Percentiles rank a stretch among this genome's conserved stretches.
Conservation (phyloP, 2,113 vertebrate genomes). For the Zapus hudsonius region DNA sequence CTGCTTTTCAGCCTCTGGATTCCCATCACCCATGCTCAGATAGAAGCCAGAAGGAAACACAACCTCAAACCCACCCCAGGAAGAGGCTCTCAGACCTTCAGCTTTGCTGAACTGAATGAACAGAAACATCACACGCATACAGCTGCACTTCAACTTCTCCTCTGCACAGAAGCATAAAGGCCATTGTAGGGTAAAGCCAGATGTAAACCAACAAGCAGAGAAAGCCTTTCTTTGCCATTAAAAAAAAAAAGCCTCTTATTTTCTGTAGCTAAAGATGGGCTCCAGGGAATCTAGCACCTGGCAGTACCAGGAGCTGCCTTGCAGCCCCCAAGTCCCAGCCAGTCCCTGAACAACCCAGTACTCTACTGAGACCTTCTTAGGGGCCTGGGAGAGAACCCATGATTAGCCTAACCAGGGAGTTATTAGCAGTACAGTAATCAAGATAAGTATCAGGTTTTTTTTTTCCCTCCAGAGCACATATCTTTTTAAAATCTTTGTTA, state of each 20-base stretch:
- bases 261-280: conserved; percentile 48
- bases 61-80: background rate
- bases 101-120: background rate
- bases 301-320: conserved; percentile 47
- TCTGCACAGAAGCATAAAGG: conserved; percentile 41
- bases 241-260: conserved; percentile 11
- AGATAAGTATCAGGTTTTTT: background rate
- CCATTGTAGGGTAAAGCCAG: conserved; percentile 24
- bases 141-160: background rate
- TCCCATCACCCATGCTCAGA: background rate
- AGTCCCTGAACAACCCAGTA: background rate
- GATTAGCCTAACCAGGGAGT: background rate
- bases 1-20: background rate
- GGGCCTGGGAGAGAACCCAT: background rate
- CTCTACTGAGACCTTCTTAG: background rate
- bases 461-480: background rate
- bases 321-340: conserved; percentile 18
- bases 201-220: background rate
- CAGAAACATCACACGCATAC: background rate
- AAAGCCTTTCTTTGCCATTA: conserved; percentile 56
- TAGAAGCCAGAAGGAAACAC: background rate
- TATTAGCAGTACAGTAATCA: background rate
- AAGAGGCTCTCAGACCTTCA: background rate
- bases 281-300: background rate
- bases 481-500: conserved; percentile 46